Conservation (phyloP, 2,113 vertebrate genomes). For the Aegypius monachus region DNA sequence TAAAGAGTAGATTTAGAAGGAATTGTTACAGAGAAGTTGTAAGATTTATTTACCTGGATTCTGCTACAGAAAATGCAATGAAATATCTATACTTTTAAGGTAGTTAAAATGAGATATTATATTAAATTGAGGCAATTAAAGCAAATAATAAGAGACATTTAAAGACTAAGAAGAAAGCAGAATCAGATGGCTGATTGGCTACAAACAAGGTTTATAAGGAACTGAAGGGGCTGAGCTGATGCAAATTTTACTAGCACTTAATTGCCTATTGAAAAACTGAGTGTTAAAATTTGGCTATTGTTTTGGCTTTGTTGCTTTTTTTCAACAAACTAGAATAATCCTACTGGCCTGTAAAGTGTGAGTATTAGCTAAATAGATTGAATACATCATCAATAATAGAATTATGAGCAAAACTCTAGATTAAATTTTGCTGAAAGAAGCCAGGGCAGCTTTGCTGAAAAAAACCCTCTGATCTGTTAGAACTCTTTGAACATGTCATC, state of each 20-base stretch:
- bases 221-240: background rate
- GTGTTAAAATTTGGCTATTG: background rate
- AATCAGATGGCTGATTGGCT: background rate
- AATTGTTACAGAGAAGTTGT: background rate
- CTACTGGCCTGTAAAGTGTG: background rate
- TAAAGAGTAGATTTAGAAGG: background rate
- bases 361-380: background rate
- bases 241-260: background rate
- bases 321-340: background rate
- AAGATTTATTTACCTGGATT: background rate
- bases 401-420: background rate
- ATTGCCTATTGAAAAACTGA: background rate
- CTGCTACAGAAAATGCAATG: background rate
- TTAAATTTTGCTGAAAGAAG: background rate
- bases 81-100: background rate
- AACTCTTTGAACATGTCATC: background rate
- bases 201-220: background rate
- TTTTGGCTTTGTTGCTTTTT: background rate
- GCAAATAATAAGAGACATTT: background rate
- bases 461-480: background rate
- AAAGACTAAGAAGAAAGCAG: background rate
- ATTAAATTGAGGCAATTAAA: background rate
- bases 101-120: background rate
- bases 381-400: background rate
- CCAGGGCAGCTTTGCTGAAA: background rate